A percentile compares a stretch with the other conserved stretches of the same genome.
These are phyloP conservation scores for Tethya wilhelma DNA, from an alignment of 37 sponge, comb jelly and placozoan genomes.

Conservation along the genomic window DNA sequence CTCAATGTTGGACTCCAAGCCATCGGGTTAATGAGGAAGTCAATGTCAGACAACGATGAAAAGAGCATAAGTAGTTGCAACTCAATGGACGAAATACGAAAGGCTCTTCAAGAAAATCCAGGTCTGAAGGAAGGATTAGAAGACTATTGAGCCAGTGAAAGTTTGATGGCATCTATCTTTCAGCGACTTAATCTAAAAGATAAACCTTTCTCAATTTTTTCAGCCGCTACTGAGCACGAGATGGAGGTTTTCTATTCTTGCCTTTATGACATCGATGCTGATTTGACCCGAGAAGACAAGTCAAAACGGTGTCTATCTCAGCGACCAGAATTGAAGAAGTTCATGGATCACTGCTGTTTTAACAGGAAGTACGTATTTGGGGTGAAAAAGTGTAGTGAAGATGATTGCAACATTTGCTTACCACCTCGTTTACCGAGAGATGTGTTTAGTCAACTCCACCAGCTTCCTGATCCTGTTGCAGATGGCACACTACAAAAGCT, in stretches of 20 bases:
- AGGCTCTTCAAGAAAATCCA: not conserved
- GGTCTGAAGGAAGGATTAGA: not conserved
- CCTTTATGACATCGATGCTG: too few species aligned
- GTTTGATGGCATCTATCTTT: not conserved
- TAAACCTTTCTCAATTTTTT: constrained; percentile 3
- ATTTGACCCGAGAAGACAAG: too few species aligned
- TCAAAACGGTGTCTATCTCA: not conserved
- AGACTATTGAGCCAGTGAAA: too few species aligned
- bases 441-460: not conserved
- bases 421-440: not conserved
- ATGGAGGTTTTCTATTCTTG: constrained; percentile 8
- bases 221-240: constrained; percentile 4
- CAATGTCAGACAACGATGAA: constrained; percentile 15
- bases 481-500: not conserved
- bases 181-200: constrained; percentile 34
- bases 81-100: constrained; percentile 14
- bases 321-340: not conserved
- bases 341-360: constrained; percentile 6
- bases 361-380: not conserved
- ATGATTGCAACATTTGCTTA: not conserved
- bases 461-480: not conserved
- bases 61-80: constrained; percentile 27
- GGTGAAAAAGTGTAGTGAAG: not conserved
- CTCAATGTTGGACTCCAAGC: constrained; percentile 52
- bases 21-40: constrained; percentile 38